Evolutionary conservation across 2,113 vertebrate species (phyloP).

Genomic region (Cyanoramphus novaezelandiae): DNA sequence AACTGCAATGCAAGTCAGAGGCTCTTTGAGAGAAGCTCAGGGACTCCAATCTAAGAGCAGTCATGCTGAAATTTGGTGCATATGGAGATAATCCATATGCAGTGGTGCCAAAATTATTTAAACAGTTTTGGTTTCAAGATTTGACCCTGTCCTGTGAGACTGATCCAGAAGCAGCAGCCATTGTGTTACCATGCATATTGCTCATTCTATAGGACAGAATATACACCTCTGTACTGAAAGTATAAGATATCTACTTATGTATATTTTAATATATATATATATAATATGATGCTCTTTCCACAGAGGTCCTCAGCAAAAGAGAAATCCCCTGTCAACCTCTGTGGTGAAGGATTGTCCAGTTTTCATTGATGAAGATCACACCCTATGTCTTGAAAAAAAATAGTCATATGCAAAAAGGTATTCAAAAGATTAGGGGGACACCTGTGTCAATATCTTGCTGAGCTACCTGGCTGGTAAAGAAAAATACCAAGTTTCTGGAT

Average conservation of each 20-base stretch:
- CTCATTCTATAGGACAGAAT: not conserved
- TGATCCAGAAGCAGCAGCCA: not conserved
- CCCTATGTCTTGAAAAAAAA: not conserved
- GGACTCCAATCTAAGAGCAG: not conserved
- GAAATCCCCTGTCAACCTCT: not conserved
- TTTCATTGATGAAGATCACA: not conserved
- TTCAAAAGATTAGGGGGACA: not conserved
- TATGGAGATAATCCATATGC: not conserved
- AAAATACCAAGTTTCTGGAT: not conserved
- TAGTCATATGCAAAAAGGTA: not conserved
- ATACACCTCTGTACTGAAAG: not conserved
- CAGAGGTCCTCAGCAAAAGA: not conserved
- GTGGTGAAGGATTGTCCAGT: not conserved
- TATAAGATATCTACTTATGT: not conserved
- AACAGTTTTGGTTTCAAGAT: not conserved
- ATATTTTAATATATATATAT: too few relatives aligned
- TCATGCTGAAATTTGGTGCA: not conserved
- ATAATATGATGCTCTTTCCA: not conserved
- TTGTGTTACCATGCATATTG: not conserved
- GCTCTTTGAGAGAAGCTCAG: not conserved
- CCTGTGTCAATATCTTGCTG: not conserved
- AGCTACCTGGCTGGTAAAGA: not conserved
- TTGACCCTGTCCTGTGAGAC: not conserved
- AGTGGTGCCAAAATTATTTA: not conserved
- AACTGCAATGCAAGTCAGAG: not conserved